Base-by-base conservation (phyloP, 2,888 invertebrate species). In the Spisula subtruncata region DNA sequence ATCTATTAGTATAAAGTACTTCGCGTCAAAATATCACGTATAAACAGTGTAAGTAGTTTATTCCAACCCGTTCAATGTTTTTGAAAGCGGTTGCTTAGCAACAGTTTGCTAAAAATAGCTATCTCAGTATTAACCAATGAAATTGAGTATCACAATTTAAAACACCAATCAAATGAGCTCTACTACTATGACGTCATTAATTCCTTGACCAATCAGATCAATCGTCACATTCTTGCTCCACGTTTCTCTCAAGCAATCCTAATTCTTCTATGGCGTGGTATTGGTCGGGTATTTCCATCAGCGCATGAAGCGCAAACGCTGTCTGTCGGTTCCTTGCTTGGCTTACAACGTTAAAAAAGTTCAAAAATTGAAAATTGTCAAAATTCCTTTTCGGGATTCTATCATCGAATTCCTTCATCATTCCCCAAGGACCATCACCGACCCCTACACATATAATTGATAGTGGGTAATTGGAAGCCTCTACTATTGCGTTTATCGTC, bases 281-380 rank as follows among this genome's bases (percentile, higher is more conserved):
- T 94, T 97, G 97, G 89, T 97, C 97, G 0, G 97, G 97, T 29
- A 97, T 96, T 90, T 97, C 97, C 95, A 97, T 96, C 51, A 97
- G 95, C 4, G 97, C 96, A 81, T 97, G 96, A 32, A 97, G 95
- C 8, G 97, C 97, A 92, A 97, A 97, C 8, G 96, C 92, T 32
- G 95, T 92, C 41, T 96, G 95, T 32, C 95, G 94, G 85, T 95
- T 94, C 80, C 95, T 94, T n/a, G 95, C 93, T 32, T 93, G 82
- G 20, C 82, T 25, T 0, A 93, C 94, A 14, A 96, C 95, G 54
- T 96, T 95, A 92, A 97, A 96, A 93, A 97, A 97, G 90, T 97
- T 96, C 56, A 97, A 97, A 93, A 97, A 97, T 90, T 97, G 97
- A 95, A 97, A 97, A 93, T 97, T 97, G 94, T 97, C 97, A 96